phyloP scores from a whole-genome alignment of 1,140 invertebrate genomes.

The Eupeodes corollae region DNA sequence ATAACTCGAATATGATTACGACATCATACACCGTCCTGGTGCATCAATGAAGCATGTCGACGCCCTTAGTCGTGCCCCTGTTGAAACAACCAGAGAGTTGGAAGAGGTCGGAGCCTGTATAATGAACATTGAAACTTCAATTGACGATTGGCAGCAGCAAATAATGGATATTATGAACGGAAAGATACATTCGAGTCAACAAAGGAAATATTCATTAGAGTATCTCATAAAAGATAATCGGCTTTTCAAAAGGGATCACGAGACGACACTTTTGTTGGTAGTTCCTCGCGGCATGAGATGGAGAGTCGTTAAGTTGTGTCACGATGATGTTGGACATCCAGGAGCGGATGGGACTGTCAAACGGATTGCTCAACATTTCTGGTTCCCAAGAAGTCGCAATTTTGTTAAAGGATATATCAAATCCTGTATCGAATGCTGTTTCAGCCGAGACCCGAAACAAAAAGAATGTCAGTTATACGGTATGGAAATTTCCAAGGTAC shows the following conservation, averaged over 20 bases:
- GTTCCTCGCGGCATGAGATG: not conserved
- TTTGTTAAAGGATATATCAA: constrained; percentile 1
- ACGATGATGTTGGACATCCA: not conserved
- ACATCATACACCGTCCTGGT: not conserved
- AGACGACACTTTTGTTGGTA: not conserved
- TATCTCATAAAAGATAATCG: not conserved
- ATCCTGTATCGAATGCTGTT: constrained; percentile 3
- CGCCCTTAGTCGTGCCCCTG: not conserved
- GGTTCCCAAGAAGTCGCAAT: constrained; percentile 1
- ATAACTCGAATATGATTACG: not conserved
- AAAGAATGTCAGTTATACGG: not conserved
- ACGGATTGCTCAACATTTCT: not conserved
- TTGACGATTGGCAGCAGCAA: too few species aligned
- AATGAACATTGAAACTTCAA: too few species aligned
- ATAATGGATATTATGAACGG: not conserved
- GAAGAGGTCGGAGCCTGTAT: too few species aligned
- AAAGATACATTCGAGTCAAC: not conserved
- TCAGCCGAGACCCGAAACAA: not conserved
- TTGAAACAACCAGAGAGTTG: not conserved
- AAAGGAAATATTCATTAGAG: not conserved
- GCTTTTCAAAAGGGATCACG: not conserved
- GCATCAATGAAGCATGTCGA: not conserved
- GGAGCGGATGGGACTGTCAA: not conserved
- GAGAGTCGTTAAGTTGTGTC: not conserved
- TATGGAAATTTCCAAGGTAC: not conserved